Base-by-base conservation (phyloP, 2,797 vertebrate genomes). In the Enteromius mattozi region DNA sequence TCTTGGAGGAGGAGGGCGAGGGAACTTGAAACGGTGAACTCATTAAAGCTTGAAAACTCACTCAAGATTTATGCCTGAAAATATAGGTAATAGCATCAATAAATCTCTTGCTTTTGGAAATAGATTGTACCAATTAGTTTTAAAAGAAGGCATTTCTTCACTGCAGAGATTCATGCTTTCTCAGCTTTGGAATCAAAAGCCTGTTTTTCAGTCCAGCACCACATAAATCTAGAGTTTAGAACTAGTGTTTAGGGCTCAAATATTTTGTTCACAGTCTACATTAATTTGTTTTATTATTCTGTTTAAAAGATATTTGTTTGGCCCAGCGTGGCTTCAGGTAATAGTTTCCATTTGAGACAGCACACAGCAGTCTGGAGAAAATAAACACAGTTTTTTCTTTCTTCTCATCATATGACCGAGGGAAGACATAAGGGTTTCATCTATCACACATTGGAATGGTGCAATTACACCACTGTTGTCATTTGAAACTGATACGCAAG, bases 291-390 rank as follows among this genome's bases (percentile, higher is more conserved):
- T 89, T 86, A 82, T 82, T 81, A 86, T 85, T 89, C 59, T 19
- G 66, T 83, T 87, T 80, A 86, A 88, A 68, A 88, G 86, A 89
- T 90, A 87, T 88, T 88, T 89, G 86, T 89, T 90, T 87, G 86
- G 84, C 81, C 81, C 51, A 79, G 51, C 69, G 42, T 78, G 81
- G 81, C 80, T 87, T 59, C 59, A 63, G 63, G 75, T 87, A 88
- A 91, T 88, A 79, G 85, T 87, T 89, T 90, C 85, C 89, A 89
- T 90, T 88, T 68, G 72, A 87, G 83, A 87, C 80, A 83, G 86
- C 84, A 86, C 82, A 59, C 70, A 84, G 71, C 81, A 69, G 87
- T 80, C 83, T 85, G 82, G 70, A 74, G 80, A 90, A 86, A 88
- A 86, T 82, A 89, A 90, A 91, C 82, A 89, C 8, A 59, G 85